phyloP scores from a whole-genome alignment of 2,797 vertebrate species.

The Gila robusta region DNA sequence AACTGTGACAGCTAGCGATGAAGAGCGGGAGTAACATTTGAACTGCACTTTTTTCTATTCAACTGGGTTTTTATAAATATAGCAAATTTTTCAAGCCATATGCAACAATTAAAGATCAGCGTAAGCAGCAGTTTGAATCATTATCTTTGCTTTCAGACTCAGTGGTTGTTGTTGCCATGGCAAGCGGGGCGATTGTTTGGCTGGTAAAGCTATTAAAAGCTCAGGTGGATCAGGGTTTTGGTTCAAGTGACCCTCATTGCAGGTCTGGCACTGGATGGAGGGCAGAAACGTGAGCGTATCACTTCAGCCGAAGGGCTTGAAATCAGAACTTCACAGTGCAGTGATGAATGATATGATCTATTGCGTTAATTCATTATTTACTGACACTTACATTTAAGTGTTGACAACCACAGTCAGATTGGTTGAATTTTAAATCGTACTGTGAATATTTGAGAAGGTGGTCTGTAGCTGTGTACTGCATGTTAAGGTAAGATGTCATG shows the following conservation, averaged over 20 bases:
- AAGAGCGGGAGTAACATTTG: too few relatives aligned
- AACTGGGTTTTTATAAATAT: too few relatives aligned
- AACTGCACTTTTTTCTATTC: too few relatives aligned
- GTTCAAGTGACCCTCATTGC: not conserved
- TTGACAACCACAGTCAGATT: not conserved
- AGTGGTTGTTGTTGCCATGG: not conserved
- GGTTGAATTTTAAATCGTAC: not conserved
- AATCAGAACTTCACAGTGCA: constrained; percentile 19
- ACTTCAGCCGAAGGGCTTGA: constrained; percentile 7
- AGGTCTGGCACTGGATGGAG: not conserved
- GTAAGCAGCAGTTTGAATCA: not conserved
- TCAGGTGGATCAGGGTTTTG: not conserved
- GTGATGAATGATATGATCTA: constrained; percentile 5
- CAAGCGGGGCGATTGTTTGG: not conserved
- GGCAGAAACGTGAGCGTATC: not conserved
- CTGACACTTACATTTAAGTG: constrained; percentile 12
- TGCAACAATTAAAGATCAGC: not conserved
- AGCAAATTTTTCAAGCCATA: not conserved
- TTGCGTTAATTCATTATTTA: constrained; percentile 1
- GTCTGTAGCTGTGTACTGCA: not conserved
- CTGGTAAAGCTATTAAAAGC: constrained; percentile 5
- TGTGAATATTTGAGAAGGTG: not conserved
- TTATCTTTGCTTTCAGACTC: constrained; percentile 14
- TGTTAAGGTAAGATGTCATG: not conserved
- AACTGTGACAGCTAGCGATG: too few relatives aligned